Evolutionary conservation across 2,113 vertebrate species (phyloP).

Genomic region (Tor tambroides): DNA sequence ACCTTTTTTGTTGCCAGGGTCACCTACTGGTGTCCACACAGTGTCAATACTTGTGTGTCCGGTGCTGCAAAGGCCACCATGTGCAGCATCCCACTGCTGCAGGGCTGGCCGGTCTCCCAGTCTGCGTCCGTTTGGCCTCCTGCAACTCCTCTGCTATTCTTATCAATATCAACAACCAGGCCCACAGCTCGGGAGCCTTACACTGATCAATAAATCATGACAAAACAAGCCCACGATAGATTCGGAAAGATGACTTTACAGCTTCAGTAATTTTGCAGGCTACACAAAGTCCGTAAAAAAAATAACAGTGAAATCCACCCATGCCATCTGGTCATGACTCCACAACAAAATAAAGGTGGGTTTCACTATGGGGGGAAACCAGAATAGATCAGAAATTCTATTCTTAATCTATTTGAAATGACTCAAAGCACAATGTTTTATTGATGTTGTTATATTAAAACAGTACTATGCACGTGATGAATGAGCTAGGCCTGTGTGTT

Average conservation of each 20-base stretch:
- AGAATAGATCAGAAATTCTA: not conserved
- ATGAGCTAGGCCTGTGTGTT: not conserved
- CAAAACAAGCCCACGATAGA: not conserved
- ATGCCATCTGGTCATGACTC: conserved; percentile 5
- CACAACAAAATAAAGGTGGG: not conserved
- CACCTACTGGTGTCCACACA: conserved; percentile 56
- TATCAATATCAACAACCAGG: conserved; percentile 10
- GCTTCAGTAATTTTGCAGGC: not conserved
- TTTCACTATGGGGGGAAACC: not conserved
- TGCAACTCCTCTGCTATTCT: conserved; percentile 7
- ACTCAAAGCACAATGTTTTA: not conserved
- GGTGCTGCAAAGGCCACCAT: conserved; percentile 69
- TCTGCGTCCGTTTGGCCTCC: conserved; percentile 48
- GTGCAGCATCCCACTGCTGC: conserved; percentile 70
- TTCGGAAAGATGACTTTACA: not conserved
- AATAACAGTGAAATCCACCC: not conserved
- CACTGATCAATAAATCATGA: conserved; percentile 4
- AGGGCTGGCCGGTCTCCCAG: conserved; percentile 75
- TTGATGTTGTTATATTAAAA: not conserved
- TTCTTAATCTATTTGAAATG: too few species aligned
- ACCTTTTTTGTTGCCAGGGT: not conserved
- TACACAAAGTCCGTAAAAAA: not conserved
- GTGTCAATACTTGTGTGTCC: conserved; percentile 61
- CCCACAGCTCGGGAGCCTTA: not conserved
- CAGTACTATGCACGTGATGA: not conserved